These are phyloP conservation scores for Leptopilina drosophilae DNA, from an alignment of 2,888 invertebrate species.

Conservation along the genomic window DNA sequence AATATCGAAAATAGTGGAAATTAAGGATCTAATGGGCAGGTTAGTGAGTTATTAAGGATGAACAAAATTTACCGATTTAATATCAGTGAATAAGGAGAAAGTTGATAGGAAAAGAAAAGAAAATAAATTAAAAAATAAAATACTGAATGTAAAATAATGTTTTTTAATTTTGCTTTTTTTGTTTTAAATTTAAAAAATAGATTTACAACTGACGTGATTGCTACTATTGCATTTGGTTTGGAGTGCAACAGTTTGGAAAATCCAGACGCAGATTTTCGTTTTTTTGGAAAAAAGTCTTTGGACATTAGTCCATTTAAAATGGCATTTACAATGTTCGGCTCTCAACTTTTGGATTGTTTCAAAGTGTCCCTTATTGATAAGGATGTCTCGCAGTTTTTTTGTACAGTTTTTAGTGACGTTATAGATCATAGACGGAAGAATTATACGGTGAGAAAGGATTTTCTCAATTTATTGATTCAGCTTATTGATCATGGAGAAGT, in stretches of 20 bases:
- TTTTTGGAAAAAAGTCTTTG: slow-evolving; percentile 49
- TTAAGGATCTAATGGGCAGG: slow-evolving; percentile 35
- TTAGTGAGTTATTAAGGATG: not conserved
- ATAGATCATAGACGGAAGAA: slow-evolving; percentile 62
- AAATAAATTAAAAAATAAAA: too few species aligned
- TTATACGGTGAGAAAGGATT: slow-evolving; percentile 64
- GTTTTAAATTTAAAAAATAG: not conserved
- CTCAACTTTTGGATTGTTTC: slow-evolving; percentile 43
- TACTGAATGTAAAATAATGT: too few species aligned
- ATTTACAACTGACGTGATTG: slow-evolving; percentile 51
- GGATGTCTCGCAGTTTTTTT: slow-evolving; percentile 63
- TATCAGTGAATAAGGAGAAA: too few species aligned
- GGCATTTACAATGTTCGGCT: slow-evolving; percentile 43
- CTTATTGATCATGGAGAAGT: slow-evolving; percentile 56
- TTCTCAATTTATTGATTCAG: slow-evolving; percentile 63
- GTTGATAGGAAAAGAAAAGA: too few species aligned
- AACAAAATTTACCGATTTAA: too few species aligned
- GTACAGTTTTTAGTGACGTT: slow-evolving; percentile 60
- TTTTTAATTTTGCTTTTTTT: too few species aligned
- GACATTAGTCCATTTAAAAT: slow-evolving; percentile 8
- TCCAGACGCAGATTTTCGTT: slow-evolving; percentile 49
- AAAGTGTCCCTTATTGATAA: slow-evolving; percentile 9
- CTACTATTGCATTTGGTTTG: slow-evolving; percentile 52
- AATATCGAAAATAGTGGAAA: slow-evolving; percentile 64
- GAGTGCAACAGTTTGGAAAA: slow-evolving; percentile 47